Evolutionary conservation across 2,888 invertebrate genomes (phyloP).

Genomic region (Drosophila quinaria): DNA sequence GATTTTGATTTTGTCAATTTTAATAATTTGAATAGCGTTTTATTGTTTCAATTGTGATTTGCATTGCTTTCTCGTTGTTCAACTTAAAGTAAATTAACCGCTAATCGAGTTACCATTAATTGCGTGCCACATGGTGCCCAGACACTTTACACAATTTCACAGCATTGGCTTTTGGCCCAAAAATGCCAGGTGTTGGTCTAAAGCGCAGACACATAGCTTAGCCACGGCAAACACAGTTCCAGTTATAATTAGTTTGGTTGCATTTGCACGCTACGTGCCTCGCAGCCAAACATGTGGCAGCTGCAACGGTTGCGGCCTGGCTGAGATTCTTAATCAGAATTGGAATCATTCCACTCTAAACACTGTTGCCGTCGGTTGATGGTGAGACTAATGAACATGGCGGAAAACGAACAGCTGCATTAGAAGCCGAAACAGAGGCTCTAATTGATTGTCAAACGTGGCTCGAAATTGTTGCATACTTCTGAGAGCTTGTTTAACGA

Average conservation of each 20-base stretch:
- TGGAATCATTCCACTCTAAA: constrained; percentile 31
- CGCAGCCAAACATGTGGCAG: constrained; percentile 31
- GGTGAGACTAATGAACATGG: constrained; percentile 37
- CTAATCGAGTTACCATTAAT: constrained; percentile 21
- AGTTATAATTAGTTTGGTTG: constrained; percentile 58
- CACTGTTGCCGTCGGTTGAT: constrained; percentile 10
- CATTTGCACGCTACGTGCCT: constrained; percentile 40
- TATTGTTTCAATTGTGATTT: background rate
- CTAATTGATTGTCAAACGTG: constrained; percentile 6
- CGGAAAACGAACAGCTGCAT: constrained; percentile 4
- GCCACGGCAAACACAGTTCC: constrained; percentile 13
- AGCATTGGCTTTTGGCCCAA: constrained; percentile 23
- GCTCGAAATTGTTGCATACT: constrained; percentile 5
- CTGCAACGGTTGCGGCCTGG: constrained; percentile 13
- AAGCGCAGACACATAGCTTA: constrained; percentile 25
- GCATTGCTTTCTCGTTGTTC: background rate
- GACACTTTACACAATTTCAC: constrained; percentile 29
- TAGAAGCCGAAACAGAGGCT: constrained; percentile 5
- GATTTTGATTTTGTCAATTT: background rate
- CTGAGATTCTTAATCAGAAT: constrained; percentile 54
- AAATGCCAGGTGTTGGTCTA: constrained; percentile 32
- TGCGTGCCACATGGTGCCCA: constrained; percentile 18
- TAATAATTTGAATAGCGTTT: background rate
- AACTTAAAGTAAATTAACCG: constrained; percentile 1
- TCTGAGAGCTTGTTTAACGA: background rate